A percentile compares a stretch with the other conserved stretches of the same genome.
Evolutionary conservation across 2,797 vertebrate genomes (phyloP).

Genomic region (Helicolenus hilgendorfi): DNA sequence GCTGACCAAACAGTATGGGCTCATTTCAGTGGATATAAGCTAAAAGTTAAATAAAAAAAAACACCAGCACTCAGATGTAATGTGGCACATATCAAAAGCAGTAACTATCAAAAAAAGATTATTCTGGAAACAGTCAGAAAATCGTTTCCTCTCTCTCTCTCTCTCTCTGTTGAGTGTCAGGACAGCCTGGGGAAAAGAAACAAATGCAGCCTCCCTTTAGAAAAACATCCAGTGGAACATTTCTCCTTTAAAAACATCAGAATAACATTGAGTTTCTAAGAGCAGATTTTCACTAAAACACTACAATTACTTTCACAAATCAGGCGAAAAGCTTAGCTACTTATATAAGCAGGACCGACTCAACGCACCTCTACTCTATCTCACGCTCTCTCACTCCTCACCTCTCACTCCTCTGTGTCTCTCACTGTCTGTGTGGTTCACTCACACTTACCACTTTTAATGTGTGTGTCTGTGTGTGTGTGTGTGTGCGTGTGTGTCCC

Average conservation of each 20-base stretch:
- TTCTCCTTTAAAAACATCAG: neutral
- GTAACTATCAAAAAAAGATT: neutral
- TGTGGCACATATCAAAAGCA: neutral
- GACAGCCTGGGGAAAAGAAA: neutral
- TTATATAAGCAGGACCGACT: neutral
- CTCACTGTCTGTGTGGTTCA: neutral
- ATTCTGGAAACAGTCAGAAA: neutral
- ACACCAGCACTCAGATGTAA: neutral
- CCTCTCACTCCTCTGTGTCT: neutral
- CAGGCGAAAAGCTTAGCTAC: neutral
- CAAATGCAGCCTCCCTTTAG: neutral
- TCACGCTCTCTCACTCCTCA: neutral
- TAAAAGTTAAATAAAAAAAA: too few species aligned
- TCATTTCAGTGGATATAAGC: neutral
- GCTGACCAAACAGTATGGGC: neutral
- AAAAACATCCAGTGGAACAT: accelerated
- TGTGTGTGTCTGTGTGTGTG: too few species aligned
- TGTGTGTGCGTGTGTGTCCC: too few species aligned
- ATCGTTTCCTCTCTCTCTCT: neutral
- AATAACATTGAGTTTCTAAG: neutral
- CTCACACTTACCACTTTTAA: too few species aligned
- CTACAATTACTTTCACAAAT: neutral
- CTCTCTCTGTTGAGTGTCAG: neutral
- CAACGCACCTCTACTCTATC: neutral
- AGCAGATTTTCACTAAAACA: neutral